Percentiles rank a stretch among this genome's conserved stretches.
Evolutionary conservation across 2,113 vertebrate species (phyloP).

Genomic region (Camelus bactrianus): DNA sequence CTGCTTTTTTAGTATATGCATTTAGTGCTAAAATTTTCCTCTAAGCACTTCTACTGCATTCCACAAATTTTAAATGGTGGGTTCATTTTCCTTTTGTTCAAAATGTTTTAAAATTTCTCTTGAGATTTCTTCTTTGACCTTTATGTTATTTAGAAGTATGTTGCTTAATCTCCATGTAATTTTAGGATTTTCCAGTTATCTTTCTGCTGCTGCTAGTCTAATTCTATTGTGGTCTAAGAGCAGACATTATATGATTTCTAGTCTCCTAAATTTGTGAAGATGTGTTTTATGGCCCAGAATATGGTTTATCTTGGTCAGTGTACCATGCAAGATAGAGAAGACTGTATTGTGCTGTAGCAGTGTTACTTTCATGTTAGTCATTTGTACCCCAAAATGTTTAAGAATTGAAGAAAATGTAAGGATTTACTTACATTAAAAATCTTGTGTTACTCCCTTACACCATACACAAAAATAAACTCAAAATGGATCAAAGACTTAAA

Average conservation of each 20-base stretch:
- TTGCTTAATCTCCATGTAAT: neutral
- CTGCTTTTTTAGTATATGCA: neutral
- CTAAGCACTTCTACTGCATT: neutral
- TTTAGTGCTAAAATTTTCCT: neutral
- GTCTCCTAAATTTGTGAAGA: constrained; percentile 29
- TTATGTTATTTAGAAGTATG: neutral
- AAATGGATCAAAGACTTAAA: no score
- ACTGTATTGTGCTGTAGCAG: neutral
- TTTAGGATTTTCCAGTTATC: neutral
- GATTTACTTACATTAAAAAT: constrained; percentile 13
- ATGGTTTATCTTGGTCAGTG: neutral
- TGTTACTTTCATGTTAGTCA: neutral
- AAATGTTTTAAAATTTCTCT: constrained; percentile 15
- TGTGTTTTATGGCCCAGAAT: neutral
- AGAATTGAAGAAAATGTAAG: constrained; percentile 27
- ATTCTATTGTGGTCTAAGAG: neutral
- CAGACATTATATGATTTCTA: neutral
- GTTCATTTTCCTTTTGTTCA: neutral
- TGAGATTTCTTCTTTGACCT: neutral
- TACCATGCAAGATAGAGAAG: neutral
- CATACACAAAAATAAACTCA: no score
- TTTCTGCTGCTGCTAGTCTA: neutral
- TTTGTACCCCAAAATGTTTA: neutral
- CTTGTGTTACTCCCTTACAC: neutral
- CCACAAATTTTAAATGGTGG: neutral